Evolutionary conservation across 2,888 invertebrate species (phyloP).

Genomic region (Ametastegia equiseti): DNA sequence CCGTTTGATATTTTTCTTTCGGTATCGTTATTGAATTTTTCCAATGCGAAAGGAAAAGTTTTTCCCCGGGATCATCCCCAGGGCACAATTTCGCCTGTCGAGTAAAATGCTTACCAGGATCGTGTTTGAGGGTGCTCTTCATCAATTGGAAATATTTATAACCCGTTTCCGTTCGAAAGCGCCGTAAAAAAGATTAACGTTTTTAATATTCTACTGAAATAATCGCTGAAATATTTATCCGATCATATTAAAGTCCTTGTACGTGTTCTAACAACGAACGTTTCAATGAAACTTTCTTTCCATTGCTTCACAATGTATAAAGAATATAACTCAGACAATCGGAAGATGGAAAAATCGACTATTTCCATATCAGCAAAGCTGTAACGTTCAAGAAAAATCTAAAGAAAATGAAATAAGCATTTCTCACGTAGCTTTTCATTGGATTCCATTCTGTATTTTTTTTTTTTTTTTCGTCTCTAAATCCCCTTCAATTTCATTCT

Average conservation of each 20-base stretch:
- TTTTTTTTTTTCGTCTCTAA: not conserved
- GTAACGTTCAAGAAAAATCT: not conserved
- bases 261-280: not conserved
- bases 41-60: not conserved
- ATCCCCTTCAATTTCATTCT: not conserved
- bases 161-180: not conserved
- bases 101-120: not conserved
- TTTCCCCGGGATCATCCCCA: not conserved
- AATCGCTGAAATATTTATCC: not conserved
- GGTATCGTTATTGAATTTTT: not conserved
- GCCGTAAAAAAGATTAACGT: not conserved
- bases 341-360: not conserved
- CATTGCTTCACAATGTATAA: not conserved
- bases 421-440: not conserved
- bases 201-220: not conserved
- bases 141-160: not conserved
- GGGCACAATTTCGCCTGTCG: not conserved
- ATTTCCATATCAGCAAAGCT: not conserved
- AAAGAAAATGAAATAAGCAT: not conserved
- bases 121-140: not conserved
- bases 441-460: not conserved
- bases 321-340: not conserved
- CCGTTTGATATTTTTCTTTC: not conserved
- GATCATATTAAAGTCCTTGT: not conserved
- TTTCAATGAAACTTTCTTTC: not conserved